phyloP scores from a whole-genome alignment of 2,797 vertebrate genomes.

The Smutsia gigantea region DNA sequence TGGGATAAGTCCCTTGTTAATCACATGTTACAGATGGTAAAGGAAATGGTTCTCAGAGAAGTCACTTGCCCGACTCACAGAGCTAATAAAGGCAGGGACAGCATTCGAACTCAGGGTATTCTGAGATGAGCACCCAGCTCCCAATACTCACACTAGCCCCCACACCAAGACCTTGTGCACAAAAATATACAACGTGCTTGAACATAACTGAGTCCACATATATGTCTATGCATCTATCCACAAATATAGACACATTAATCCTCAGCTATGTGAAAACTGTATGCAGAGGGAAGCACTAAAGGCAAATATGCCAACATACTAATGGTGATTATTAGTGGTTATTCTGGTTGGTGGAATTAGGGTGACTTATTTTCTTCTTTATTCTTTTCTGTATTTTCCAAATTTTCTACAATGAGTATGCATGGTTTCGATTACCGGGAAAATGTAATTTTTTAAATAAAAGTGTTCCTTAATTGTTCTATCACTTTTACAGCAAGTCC shows the following conservation, averaged over 20 bases:
- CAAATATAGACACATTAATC: not conserved
- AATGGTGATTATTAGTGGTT: not conserved
- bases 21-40: not conserved
- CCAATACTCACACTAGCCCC: not conserved
- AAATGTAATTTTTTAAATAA: not conserved
- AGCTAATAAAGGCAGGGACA: not conserved
- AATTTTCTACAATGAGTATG: not conserved
- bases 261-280: not conserved
- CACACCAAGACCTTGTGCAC: not conserved
- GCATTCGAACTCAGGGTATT: not conserved
- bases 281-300: not conserved
- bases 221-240: not conserved
- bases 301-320: not conserved
- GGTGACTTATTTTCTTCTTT: not conserved
- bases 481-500: not conserved
- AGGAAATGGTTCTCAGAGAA: not conserved
- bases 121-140: not conserved
- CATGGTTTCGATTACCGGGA: not conserved
- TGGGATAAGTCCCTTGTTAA: not conserved
- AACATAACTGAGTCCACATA: not conserved
- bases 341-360: not conserved
- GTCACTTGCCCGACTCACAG: not conserved
- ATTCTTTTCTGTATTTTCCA: constrained; percentile 9
- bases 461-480: not conserved
- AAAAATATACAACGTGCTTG: not conserved